These are phyloP conservation scores for Venustaconcha ellipsiformis DNA, from an alignment of 1,140 invertebrate genomes.

Conservation along the genomic window DNA sequence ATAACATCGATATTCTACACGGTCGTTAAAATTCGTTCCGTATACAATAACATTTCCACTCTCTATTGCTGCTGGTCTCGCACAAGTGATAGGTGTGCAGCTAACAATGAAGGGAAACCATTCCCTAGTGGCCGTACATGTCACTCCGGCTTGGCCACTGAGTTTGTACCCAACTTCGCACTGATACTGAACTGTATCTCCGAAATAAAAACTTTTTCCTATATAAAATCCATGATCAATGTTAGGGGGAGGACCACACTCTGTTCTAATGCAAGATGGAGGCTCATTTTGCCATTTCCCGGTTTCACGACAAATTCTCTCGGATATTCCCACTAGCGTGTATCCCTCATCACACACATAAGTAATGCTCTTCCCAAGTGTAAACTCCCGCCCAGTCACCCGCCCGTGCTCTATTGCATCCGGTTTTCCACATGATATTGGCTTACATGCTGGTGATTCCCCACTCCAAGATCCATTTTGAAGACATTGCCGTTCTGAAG, in stretches of 20 bases:
- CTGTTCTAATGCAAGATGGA: constrained; percentile 61
- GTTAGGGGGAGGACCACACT: constrained; percentile 39
- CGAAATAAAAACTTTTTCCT: constrained; percentile 33
- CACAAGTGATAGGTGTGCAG: constrained; percentile 19
- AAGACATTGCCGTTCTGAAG: constrained; percentile 81
- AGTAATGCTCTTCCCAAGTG: constrained; percentile 72
- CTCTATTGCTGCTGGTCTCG: constrained; percentile 18
- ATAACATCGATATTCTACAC: constrained; percentile 36
- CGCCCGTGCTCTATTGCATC: constrained; percentile 38
- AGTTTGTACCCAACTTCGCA: constrained; percentile 83
- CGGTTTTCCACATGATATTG: constrained; percentile 52
- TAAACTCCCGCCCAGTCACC: constrained; percentile 63
- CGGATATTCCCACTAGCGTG: constrained; percentile 57
- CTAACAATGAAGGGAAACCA: constrained; percentile 74
- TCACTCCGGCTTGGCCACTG: constrained; percentile 80
- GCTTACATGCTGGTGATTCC: constrained; percentile 80
- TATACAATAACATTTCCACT: constrained; percentile 7
- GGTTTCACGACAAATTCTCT: constrained; percentile 61
- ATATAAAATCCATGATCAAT: constrained; percentile 53
- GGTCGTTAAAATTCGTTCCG: no score
- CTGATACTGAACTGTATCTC: constrained; percentile 75
- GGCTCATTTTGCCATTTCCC: constrained; percentile 63
- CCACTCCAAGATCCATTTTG: constrained; percentile 91
- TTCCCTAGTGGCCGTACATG: constrained; percentile 84
- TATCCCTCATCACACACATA: constrained; percentile 69